Evolutionary conservation across 1,140 invertebrate species (phyloP).

Genomic region (Pseudomyrmex gracilis): DNA sequence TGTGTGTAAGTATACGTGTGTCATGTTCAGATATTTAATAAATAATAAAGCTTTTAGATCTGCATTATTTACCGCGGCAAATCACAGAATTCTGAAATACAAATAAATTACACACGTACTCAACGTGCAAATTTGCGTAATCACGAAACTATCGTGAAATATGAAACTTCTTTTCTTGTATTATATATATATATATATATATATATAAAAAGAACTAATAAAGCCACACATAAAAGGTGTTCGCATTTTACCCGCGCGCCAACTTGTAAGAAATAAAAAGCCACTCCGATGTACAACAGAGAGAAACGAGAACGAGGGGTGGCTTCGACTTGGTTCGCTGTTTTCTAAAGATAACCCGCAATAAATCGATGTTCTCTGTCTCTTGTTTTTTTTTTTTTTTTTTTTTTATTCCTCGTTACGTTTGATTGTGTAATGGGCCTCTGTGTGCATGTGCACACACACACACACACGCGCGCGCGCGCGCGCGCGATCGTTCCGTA

Average conservation of each 20-base stretch:
- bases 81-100: constrained; percentile 11
- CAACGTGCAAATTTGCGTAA: not conserved
- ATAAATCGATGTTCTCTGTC: constrained; percentile 44
- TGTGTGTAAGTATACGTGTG: not conserved
- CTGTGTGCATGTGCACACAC: not conserved
- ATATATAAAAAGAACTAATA: too few relatives aligned
- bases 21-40: constrained; percentile 11
- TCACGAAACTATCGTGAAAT: too few relatives aligned
- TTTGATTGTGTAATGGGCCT: constrained; percentile 54
- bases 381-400: constrained; percentile 1
- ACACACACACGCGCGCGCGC: too few relatives aligned
- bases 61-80: not conserved
- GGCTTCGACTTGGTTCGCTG: constrained; percentile 29
- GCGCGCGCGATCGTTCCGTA: constrained; percentile 39
- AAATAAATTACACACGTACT: not conserved
- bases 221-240: not conserved
- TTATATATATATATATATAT: too few relatives aligned
- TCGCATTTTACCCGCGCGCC: not conserved
- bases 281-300: constrained; percentile 1
- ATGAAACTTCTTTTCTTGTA: too few relatives aligned
- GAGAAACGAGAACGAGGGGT: not conserved
- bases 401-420: constrained; percentile 45
- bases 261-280: not conserved
- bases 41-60: not conserved
- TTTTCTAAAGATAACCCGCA: constrained; percentile 53